A percentile compares a stretch with the other conserved stretches of the same genome.
These are phyloP conservation scores for Drosophila obscura DNA, from an alignment of 1,140 invertebrate species.

Conservation along the genomic window DNA sequence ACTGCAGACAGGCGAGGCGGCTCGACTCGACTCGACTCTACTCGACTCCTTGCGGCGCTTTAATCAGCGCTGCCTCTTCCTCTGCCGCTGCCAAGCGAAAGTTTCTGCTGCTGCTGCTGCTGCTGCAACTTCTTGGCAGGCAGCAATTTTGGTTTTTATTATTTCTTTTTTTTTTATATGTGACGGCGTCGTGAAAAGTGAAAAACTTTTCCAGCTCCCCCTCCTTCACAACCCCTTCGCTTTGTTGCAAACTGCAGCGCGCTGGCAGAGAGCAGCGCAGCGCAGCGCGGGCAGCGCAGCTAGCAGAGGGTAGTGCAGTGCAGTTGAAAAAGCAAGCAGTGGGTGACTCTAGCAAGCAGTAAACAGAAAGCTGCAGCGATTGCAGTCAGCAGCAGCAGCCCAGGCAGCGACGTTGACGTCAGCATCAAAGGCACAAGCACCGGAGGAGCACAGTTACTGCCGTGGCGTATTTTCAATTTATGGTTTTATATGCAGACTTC, in stretches of 20 bases:
- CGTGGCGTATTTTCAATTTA: conserved; percentile 72
- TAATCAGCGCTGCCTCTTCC: conserved; percentile 41
- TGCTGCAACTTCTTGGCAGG: conserved; percentile 33
- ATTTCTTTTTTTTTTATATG: conserved; percentile 25
- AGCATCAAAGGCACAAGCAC: conserved; percentile 37
- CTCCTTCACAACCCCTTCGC: too few relatives aligned
- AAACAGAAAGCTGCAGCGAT: neutral
- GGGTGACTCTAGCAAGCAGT: conserved; percentile 52
- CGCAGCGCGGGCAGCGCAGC: neutral
- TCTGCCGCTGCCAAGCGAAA: conserved; percentile 57
- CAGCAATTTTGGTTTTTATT: conserved; percentile 71
- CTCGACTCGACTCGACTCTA: too few relatives aligned
- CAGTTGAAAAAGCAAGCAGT: too few relatives aligned
- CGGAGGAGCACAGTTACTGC: too few relatives aligned
- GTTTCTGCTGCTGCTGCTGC: conserved; percentile 42
- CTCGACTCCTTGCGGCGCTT: conserved; percentile 47
- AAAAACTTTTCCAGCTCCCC: conserved; percentile 15
- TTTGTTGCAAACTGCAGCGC: neutral
- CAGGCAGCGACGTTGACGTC: conserved; percentile 26
- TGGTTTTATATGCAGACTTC: conserved; percentile 63
- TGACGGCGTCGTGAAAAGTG: conserved; percentile 52
- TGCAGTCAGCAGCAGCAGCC: conserved; percentile 15
- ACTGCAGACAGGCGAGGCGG: conserved; percentile 41
- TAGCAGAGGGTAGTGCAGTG: conserved; percentile 38
- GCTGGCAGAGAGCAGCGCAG: too few relatives aligned